Evolutionary conservation across 2,888 invertebrate species (phyloP).

Genomic region (Ochlodes sylvanus): DNA sequence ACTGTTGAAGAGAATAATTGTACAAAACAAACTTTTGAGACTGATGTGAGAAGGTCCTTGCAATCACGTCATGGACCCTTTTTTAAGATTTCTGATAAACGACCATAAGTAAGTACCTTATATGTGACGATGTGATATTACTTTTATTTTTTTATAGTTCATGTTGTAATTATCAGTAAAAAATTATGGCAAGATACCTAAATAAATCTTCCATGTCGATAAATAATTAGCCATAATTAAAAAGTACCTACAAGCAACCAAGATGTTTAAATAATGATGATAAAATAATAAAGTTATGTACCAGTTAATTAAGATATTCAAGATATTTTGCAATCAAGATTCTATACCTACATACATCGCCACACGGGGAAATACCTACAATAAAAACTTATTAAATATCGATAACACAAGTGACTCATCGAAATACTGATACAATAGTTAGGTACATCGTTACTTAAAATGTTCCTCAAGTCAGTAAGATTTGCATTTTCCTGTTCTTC

Average conservation of each 20-base stretch:
- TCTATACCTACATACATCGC: neutral
- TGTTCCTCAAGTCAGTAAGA: neutral
- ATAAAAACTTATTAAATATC: neutral
- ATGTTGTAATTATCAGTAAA: too few species aligned
- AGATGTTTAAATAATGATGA: neutral
- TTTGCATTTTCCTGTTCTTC: constrained; percentile 35
- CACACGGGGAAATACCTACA: neutral
- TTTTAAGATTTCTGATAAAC: too few species aligned
- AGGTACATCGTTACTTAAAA: neutral
- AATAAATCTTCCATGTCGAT: neutral
- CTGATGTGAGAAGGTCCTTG: too few species aligned
- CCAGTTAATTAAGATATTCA: neutral
- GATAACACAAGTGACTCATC: neutral
- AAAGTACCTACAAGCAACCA: neutral
- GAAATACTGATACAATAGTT: neutral
- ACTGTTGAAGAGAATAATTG: too few species aligned
- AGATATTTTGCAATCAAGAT: neutral
- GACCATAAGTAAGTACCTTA: too few species aligned
- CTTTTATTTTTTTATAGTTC: too few species aligned
- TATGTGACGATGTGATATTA: too few species aligned
- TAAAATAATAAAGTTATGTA: neutral
- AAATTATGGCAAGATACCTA: too few species aligned
- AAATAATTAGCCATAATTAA: neutral
- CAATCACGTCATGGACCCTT: too few species aligned
- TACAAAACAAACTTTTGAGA: too few species aligned